These are phyloP conservation scores for Caenorhabditis japonica DNA, from an alignment of 2,888 invertebrate species.

Conservation along the genomic window DNA sequence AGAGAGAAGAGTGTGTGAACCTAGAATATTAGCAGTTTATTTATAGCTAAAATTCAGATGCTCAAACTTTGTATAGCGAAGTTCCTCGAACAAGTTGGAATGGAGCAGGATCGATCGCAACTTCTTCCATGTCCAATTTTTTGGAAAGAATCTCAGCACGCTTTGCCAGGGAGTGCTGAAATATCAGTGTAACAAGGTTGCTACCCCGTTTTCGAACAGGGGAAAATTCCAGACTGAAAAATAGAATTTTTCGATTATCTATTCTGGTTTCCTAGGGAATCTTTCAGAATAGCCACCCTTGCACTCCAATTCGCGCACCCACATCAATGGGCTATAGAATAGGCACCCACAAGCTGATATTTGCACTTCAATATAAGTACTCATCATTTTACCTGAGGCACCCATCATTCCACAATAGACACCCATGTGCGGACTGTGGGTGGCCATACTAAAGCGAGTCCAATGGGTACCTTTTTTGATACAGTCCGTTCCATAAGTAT, in stretches of 20 bases:
- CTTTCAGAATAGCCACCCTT: not conserved
- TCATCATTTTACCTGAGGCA: no score
- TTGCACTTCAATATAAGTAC: no score
- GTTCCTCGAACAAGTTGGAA: conserved; percentile 76
- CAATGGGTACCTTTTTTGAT: no score
- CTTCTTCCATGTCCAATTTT: conserved; percentile 76
- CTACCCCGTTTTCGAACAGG: not conserved
- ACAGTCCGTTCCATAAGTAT: no score
- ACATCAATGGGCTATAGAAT: no score
- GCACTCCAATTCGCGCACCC: not conserved
- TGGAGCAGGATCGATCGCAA: conserved; percentile 90
- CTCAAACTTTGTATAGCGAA: conserved; percentile 72
- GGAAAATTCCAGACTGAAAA: no score
- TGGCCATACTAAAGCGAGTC: no score
- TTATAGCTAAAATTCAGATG: not conserved
- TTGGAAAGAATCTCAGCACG: conserved; percentile 64
- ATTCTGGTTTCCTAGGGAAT: not conserved
- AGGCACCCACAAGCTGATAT: no score
- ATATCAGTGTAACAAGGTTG: not conserved
- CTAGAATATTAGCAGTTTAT: conserved; percentile 79
- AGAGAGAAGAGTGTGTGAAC: conserved; percentile 98
- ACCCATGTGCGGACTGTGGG: no score
- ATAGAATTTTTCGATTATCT: no score
- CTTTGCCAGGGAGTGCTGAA: conserved; percentile 66
- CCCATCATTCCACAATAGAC: no score